Conservation (phyloP, 2,113 vertebrate genomes). For the Irena cyanogastra region DNA sequence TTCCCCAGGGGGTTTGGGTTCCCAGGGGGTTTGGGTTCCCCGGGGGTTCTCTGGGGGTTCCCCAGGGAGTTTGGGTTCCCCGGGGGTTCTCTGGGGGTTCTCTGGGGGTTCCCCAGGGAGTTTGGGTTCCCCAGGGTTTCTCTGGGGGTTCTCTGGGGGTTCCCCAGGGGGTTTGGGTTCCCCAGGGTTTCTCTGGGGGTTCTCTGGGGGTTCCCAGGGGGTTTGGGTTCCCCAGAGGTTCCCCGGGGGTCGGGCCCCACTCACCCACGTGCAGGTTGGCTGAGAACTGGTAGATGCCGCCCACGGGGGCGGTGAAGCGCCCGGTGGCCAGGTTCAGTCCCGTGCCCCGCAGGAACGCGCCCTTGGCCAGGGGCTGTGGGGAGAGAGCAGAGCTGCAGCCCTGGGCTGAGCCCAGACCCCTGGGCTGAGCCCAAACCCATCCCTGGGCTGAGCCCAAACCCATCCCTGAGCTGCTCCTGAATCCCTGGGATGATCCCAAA, state of each 20-base stretch:
- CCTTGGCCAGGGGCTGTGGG: conserved; percentile 84
- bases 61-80: too few relatives aligned
- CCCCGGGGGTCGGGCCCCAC: neutral
- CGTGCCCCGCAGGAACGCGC: conserved; percentile 86
- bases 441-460: neutral
- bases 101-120: neutral
- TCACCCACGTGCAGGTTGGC: conserved; percentile 90
- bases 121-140: too few relatives aligned
- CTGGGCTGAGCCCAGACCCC: neutral
- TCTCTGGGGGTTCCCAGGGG: neutral
- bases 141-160: neutral
- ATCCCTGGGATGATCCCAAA: too few relatives aligned
- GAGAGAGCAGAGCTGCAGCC: neutral
- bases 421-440: neutral
- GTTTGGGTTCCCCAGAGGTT: too few relatives aligned
- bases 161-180: neutral
- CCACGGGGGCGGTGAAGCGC: conserved; percentile 86
- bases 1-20: too few relatives aligned
- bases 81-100: too few relatives aligned
- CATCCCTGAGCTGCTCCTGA: neutral
- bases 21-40: too few relatives aligned
- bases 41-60: neutral
- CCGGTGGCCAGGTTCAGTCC: conserved; percentile 87
- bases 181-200: too few relatives aligned
- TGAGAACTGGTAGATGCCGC: conserved; percentile 94